Evolutionary conservation across 2,113 vertebrate genomes (phyloP).

Genomic region (Rhinoderma darwinii): DNA sequence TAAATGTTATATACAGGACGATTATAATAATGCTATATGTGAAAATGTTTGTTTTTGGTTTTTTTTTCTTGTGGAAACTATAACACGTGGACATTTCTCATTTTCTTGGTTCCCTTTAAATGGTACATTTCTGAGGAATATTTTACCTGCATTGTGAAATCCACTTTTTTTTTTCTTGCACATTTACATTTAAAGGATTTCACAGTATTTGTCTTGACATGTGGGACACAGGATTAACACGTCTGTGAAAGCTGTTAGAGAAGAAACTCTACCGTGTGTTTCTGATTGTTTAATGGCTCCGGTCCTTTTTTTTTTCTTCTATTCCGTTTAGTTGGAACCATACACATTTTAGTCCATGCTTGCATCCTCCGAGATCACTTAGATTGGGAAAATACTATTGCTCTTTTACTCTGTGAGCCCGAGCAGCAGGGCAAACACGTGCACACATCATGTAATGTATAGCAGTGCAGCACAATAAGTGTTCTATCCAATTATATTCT

Average conservation of each 20-base stretch:
- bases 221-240: constrained; percentile 58
- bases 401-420: constrained; percentile 10
- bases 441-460: constrained; percentile 50
- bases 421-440: constrained; percentile 47
- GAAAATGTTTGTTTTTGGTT: background rate
- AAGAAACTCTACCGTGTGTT: constrained; percentile 58
- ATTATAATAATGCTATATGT: background rate
- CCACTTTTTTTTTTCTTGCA: constrained; percentile 10
- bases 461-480: constrained; percentile 53
- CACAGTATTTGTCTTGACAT: constrained; percentile 53
- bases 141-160: constrained; percentile 13
- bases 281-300: constrained; percentile 57
- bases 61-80: background rate
- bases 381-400: constrained; percentile 31
- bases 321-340: constrained; percentile 2
- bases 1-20: background rate
- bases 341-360: constrained; percentile 26
- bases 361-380: constrained; percentile 54
- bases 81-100: background rate
- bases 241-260: constrained; percentile 57
- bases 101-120: background rate
- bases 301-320: constrained; percentile 10
- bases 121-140: background rate
- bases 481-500: constrained; percentile 47
- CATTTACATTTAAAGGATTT: constrained; percentile 41